Base-by-base conservation (phyloP, 35 echinoderm and acorn worm species). In the Heliocidaris erythrogramma region DNA sequence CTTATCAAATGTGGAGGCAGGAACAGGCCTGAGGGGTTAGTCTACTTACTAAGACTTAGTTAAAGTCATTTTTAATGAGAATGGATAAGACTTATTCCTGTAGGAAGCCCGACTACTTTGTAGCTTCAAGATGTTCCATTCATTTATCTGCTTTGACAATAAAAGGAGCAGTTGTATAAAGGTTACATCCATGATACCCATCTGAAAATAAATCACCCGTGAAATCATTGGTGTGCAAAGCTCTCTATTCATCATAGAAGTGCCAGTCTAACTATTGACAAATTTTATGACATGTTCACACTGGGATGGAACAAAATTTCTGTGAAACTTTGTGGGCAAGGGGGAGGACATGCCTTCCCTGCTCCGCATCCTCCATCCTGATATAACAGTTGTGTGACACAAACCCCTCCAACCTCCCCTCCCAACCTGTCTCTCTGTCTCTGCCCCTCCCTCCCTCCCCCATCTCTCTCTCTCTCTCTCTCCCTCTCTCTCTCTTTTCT, bases 141-240 rank as follows among this genome's bases (percentile, higher is more conserved):
- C n/a, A 78, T 78, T 78, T n/a, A 78, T 78, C 65, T 78, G 27
- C 65, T 78, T 78, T 78, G 65, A n/a, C 65, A 78, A 78, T 24
- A 78, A 78, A 78, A 78, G 0, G 21, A 24, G 65, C 65, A 78
- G 21, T 78, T 78, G 18, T 78, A n/a, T n/a, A n/a, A 78, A 21
- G 65, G 65, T 24, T 78, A 78, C 65, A 78, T 8, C 27, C 18
- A 78, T 78, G 65, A 78, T 78, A 78, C 65, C 65, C 65, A 78
- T 27, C 65, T 78, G 21, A 78, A 78, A 24, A 78, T 78, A 78
- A 78, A 78, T 78, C 65, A 78, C 27, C 65, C 21, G 27, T 78
- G 65, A 78, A 78, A 78, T 78, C 65, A 78, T 78, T 78, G 21
- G 65, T n/a, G 4, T 78, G 65, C 65, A 78, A 78, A 27, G 65